Evolutionary conservation across 64 coral and sea anemone species (phyloP), one percentile per base, ranked within the genome.

Genomic region (Actinia equina): DNA sequence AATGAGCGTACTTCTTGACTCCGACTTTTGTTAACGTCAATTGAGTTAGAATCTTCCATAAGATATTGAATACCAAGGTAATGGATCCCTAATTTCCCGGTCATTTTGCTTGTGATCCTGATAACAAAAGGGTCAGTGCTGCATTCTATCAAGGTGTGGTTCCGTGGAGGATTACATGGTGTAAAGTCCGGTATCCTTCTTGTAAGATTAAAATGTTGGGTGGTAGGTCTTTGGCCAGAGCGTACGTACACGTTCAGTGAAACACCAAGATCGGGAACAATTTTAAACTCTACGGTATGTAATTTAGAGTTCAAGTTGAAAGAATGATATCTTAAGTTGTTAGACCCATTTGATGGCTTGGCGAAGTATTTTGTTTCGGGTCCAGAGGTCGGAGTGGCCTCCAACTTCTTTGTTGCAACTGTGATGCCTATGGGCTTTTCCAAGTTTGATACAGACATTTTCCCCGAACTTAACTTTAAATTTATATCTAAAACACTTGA

Each of bases 51-150:
- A 27, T 11, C 22, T 22, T 18, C 22, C 44, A 17, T 11, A 20
- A 81, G 22, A 53, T 77, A 92, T 85, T 79, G 87, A 59, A 92
- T 77, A 18, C 91, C 91, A 49, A 92, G 52, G 44, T 62, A 92
- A 58, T 92, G 91, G 53, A 64, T 82, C 7, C 91, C 91, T 49
- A 61, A 11, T 2, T 25, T 60, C 13, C 91, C 86, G 26, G 91
- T 92, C 16, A 85, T 54, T 62, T 85, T 85, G 59, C 83, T 85
- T 57, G 52, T 85, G n/a, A 85, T 85, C 17, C 53, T 57, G 30
- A 82, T n/a, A 51, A 30, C 19, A 45, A 46, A 82, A 51, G 80
- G 80, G 53, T 82, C 80, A 22, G 10, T 82, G 17, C 16, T 18
- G 37, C 80, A 82, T 74, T 41, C 25, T 74, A 26, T 37, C 25